Base-by-base conservation (phyloP, 2,113 vertebrate species). In the Sus scrofa region DNA sequence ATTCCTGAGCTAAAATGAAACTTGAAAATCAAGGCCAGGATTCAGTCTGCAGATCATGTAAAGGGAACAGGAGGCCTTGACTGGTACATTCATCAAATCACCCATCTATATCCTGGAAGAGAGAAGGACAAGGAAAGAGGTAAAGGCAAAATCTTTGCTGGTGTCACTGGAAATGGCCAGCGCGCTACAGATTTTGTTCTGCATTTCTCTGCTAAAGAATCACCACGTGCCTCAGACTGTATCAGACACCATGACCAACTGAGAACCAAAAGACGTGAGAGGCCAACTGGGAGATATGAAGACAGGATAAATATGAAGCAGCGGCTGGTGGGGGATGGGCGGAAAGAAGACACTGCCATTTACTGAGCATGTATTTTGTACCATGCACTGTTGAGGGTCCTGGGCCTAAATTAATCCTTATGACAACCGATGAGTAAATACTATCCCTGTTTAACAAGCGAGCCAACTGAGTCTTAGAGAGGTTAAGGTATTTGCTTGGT, bases 381-480 rank as follows among this genome's bases (percentile, higher is more conserved):
- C 22, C 24, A 85, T n/a, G 2, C 20, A 11, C 15, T n/a, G 12
- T 52, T 13, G 13, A 20, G 6, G 37, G 9, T 5, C 34, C 24
- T 50, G 93, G 77, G 73, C 20, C 68, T 88, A 54, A 79, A 26
- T 87, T 20, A 90, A 82, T 86, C 32, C 20, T 95, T 22, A 16
- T 3, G 1, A 54, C 37, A 79, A 34, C 63, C 14, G 2, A 18
- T 73, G 50, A 70, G 7, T 86, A 74, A 82, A 54, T 75, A 62
- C 60, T 77, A 68, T 82, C 44, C 8, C 67, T 44, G 65, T 70
- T 91, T 89, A 56, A 54, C 14, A 58, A 71, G 70, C 6, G 2
- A 92, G 82, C 44, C 86, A 89, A 83, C 78, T 56, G 56, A 93
- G 77, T 93, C 54, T 50, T 91, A 50, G n/a, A 63, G 85, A 79